Evolutionary conservation across 2,797 vertebrate genomes (phyloP), one percentile per base, ranked within the genome.

Genomic region (Notoglanidium macrostoma): DNA sequence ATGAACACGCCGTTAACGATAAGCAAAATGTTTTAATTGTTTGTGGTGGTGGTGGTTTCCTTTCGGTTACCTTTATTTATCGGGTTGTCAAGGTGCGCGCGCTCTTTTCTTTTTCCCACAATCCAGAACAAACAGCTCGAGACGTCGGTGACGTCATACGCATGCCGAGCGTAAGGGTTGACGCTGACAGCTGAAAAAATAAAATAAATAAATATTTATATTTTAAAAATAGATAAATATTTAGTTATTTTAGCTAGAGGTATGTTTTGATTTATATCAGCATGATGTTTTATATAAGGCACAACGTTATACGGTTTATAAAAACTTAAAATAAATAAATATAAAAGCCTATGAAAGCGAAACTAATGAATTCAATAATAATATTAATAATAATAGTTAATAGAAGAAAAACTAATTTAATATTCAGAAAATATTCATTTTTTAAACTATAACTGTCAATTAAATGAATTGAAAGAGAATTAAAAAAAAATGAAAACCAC

Each of bases 101-200:
- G 95, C 95, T 95, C 95, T 95, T 94, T 96, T 95, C 95, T 95
- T 95, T 35, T 84, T 96, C 95, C 95, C 94, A 95, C 93, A 94
- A 96, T 96, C 96, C 94, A 95, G 95, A 96, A 95, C 95, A 95
- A 93, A 92, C 95, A 95, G 95, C 89, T 92, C 95, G 95, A 94
- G 95, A 93, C 92, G 93, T 92, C 91, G 90, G 11, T 96, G 94
- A 96, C 96, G 96, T 96, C 94, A 96, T 91, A 80, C 95, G 95
- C 93, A 92, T 89, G 88, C 91, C 89, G 91, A 91, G 91, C 90
- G 91, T 91, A 35, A 80, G 88, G 92, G 89, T 80, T 78, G 55
- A 57, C 68, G 44, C 67, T 73, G 68, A 63, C 78, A 82, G 55
- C 61, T 68, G 63, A 51, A 19, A 82, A 49, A 19, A 78, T 35